phyloP scores from a whole-genome alignment of 2,888 invertebrate species.

The Hipparchia sbordonii region DNA sequence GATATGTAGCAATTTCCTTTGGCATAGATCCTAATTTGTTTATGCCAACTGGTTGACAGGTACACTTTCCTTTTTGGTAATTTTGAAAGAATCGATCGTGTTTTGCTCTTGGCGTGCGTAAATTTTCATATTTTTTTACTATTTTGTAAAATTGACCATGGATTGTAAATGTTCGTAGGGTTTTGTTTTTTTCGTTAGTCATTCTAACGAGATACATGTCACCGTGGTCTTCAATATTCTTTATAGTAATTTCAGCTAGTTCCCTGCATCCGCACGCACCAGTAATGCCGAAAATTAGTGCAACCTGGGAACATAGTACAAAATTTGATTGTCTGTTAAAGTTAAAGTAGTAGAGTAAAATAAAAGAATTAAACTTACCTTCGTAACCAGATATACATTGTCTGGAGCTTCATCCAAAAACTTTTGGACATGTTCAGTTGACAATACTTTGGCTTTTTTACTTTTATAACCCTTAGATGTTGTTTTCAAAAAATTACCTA shows the following conservation, averaged over 20 bases:
- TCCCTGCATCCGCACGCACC: background rate
- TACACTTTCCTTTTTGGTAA: conserved; percentile 18
- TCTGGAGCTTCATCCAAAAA: conserved; percentile 16
- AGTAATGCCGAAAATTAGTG: conserved; percentile 2
- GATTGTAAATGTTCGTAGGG: conserved; percentile 8
- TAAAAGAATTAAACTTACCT: background rate
- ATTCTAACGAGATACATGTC: conserved; percentile 13
- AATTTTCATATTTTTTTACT: conserved; percentile 12
- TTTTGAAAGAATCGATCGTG: conserved; percentile 14
- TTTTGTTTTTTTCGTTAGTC: background rate
- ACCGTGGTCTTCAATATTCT: conserved; percentile 7
- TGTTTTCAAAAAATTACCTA: background rate
- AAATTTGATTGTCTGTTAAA: background rate
- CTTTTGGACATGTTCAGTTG: conserved; percentile 9
- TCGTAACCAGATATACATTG: conserved; percentile 4
- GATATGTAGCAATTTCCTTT: conserved; percentile 5
- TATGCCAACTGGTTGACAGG: conserved; percentile 9
- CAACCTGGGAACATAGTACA: conserved; percentile 5
- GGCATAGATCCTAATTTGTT: conserved; percentile 7
- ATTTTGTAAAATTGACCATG: conserved; percentile 14
- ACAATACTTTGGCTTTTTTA: conserved; percentile 5
- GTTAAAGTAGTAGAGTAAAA: background rate
- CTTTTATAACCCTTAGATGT: background rate
- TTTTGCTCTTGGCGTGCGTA: conserved; percentile 4
- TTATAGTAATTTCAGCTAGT: background rate